Evolutionary conservation across 2,888 invertebrate species (phyloP).

Genomic region (Sabatieria punctata): DNA sequence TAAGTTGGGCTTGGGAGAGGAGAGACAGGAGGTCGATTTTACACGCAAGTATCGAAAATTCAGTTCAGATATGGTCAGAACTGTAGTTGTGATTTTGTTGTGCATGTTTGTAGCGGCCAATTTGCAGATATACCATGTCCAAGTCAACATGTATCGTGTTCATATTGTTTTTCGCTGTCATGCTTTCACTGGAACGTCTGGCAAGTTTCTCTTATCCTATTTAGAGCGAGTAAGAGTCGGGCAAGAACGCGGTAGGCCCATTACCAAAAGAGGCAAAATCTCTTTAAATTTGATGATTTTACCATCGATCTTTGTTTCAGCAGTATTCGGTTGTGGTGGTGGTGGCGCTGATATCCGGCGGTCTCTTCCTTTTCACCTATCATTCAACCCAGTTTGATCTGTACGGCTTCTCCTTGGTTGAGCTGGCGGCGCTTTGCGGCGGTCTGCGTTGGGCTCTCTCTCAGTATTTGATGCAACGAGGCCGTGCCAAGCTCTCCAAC

Average conservation of each 20-base stretch:
- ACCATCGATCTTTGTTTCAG: slow-evolving; percentile 43
- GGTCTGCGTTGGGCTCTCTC: slow-evolving; percentile 93
- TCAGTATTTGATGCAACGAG: slow-evolving; percentile 80
- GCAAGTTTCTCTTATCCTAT: too few relatives aligned
- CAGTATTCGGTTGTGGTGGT: slow-evolving; percentile 71
- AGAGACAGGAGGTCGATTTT: too few relatives aligned
- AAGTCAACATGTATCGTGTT: slow-evolving; percentile 93
- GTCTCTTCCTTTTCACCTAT: slow-evolving; percentile 89
- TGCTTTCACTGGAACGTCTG: slow-evolving; percentile 59
- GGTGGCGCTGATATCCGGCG: slow-evolving; percentile 70
- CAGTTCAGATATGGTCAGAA: too few relatives aligned
- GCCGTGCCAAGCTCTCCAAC: slow-evolving; percentile 61
- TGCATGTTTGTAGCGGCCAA: slow-evolving; percentile 7
- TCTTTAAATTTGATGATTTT: slow-evolving; percentile 2
- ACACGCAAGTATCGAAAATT: too few relatives aligned
- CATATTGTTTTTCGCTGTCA: slow-evolving; percentile 77
- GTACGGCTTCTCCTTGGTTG: slow-evolving; percentile 64
- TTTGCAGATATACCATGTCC: slow-evolving; percentile 79
- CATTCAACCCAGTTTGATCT: slow-evolving; percentile 83
- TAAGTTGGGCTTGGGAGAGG: too few relatives aligned
- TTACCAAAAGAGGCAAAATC: too few relatives aligned
- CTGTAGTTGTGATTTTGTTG: too few relatives aligned
- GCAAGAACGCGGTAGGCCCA: too few relatives aligned
- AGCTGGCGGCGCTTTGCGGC: slow-evolving; percentile 69
- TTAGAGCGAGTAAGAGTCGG: too few relatives aligned